A percentile compares a stretch with the other conserved stretches of the same genome.
phyloP scores from a whole-genome alignment of 2,888 invertebrate genomes.

The Zygaena filipendulae region DNA sequence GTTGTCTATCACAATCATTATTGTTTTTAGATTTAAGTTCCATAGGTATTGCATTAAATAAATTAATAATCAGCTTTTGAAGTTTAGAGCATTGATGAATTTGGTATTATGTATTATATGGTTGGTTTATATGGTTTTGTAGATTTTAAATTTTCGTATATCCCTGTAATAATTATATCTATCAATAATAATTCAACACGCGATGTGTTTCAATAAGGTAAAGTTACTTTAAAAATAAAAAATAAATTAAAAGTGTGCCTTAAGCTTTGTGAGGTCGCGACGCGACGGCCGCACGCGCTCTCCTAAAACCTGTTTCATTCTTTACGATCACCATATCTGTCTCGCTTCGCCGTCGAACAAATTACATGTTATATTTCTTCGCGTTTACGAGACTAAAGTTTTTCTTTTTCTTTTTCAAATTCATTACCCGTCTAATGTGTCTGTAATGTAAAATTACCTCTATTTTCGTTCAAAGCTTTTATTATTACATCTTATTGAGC shows the following conservation, averaged over 20 bases:
- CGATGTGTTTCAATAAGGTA: slow-evolving; percentile 45
- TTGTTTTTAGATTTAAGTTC: slow-evolving; percentile 15
- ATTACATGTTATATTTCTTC: slow-evolving; percentile 67
- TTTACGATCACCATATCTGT: slow-evolving; percentile 66
- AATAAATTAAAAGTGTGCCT: slow-evolving; percentile 55
- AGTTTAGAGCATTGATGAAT: too few relatives aligned
- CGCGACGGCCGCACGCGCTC: slow-evolving; percentile 60
- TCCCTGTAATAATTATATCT: background rate
- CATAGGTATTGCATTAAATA: too few relatives aligned
- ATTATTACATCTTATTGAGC: slow-evolving; percentile 33
- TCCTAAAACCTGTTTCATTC: slow-evolving; percentile 55
- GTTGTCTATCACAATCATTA: too few relatives aligned
- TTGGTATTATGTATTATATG: too few relatives aligned
- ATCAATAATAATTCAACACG: slow-evolving; percentile 30
- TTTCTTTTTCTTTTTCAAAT: slow-evolving; percentile 47
- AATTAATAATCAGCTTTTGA: too few relatives aligned
- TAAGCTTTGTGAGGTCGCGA: slow-evolving; percentile 66
- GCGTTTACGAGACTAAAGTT: slow-evolving; percentile 62
- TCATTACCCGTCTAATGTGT: slow-evolving; percentile 48
- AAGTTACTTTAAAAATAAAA: slow-evolving; percentile 58
- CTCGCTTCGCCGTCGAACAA: slow-evolving; percentile 61
- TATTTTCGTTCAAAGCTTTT: slow-evolving; percentile 37
- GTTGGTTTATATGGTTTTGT: too few relatives aligned
- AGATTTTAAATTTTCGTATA: too few relatives aligned
- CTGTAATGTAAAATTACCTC: slow-evolving; percentile 37